Conservation (phyloP, 2,797 vertebrate species). For the Cheirogaleus major region DNA sequence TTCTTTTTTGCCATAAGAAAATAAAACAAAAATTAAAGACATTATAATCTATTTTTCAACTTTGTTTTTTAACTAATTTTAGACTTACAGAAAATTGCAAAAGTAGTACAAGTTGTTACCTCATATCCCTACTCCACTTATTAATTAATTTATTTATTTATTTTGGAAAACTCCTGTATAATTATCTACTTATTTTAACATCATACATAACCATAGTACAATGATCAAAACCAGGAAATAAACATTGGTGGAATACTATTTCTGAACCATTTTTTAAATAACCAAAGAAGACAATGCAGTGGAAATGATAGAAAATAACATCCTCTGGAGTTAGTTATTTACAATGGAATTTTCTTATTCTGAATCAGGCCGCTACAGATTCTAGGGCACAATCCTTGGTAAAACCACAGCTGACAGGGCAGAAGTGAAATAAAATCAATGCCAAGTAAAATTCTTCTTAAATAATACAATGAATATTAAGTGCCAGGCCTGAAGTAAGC, state of each 20-base stretch:
- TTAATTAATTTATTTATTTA: not conserved
- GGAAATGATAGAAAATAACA: not conserved
- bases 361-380: not conserved
- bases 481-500: not conserved
- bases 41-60: not conserved
- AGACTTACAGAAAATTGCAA: slow-evolving; percentile 15
- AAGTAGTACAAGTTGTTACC: not conserved
- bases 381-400: not conserved
- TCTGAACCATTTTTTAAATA: not conserved
- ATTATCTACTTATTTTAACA: slow-evolving; percentile 2
- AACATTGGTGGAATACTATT: not conserved
- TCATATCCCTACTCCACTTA: not conserved
- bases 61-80: slow-evolving; percentile 39
- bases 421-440: slow-evolving; percentile 37
- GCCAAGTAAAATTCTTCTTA: slow-evolving; percentile 39
- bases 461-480: not conserved
- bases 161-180: not conserved
- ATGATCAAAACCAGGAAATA: slow-evolving; percentile 2
- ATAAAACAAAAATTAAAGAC: slow-evolving; percentile 17
- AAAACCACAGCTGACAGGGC: not conserved
- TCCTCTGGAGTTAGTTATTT: slow-evolving; percentile 30
- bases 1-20: slow-evolving; percentile 28
- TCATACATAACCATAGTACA: not conserved
- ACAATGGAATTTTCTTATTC: slow-evolving; percentile 29
- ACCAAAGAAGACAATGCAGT: not conserved